phyloP scores from a whole-genome alignment of 2,797 vertebrate species.

The Nannoperca australis region DNA sequence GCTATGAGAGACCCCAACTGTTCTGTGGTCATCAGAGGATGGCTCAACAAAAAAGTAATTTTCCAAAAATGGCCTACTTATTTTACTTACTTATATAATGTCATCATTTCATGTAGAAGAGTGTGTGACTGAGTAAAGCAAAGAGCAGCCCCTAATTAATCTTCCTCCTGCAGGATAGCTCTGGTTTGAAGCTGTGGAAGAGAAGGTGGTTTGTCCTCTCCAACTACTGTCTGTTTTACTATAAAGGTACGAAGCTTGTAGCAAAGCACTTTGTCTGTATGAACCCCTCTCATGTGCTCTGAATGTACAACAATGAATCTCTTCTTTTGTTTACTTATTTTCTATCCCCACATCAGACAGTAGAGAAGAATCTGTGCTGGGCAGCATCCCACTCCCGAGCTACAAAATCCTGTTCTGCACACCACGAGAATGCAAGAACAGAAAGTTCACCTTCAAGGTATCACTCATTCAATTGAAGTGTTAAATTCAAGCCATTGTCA shows the following conservation, averaged over 20 bases:
- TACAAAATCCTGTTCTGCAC: conserved; percentile 91
- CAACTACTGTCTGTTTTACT: conserved; percentile 93
- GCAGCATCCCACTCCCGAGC: conserved; percentile 92
- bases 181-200: conserved; percentile 93
- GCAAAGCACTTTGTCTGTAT: background rate
- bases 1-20: conserved; percentile 91
- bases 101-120: background rate
- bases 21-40: conserved; percentile 91
- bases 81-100: background rate
- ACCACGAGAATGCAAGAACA: conserved; percentile 88
- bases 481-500: background rate
- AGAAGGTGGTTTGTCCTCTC: conserved; percentile 95
- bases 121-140: background rate
- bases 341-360: conserved; percentile 83
- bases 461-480: background rate
- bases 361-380: conserved; percentile 91
- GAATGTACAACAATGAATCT: background rate
- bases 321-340: background rate
- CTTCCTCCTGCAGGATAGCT: conserved; percentile 87
- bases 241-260: conserved; percentile 86
- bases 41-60: conserved; percentile 92
- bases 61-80: background rate
- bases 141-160: conserved; percentile 17
- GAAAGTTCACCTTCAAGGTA: conserved; percentile 93
- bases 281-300: background rate